Evolutionary conservation across 2,888 invertebrate species (phyloP), one percentile per base, ranked within the genome.

Genomic region (Brachyptera putata): DNA sequence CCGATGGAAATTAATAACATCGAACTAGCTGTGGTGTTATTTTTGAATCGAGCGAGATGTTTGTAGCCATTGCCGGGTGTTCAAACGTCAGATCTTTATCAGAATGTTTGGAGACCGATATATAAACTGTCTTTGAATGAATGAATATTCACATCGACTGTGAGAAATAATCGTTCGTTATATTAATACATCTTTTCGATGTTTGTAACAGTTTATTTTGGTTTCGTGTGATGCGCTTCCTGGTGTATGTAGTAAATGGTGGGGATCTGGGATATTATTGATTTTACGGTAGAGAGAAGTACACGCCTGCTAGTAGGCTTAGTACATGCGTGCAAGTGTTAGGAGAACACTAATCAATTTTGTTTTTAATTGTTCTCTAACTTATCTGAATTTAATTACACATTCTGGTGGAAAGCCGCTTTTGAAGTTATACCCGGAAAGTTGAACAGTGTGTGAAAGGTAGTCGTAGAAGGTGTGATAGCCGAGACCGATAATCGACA

Each of bases 221-320:
- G 46, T 24, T 53, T 36, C 1, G 36, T 13, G 34, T 53, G 34
- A 18, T 34, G 3, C 36, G 21, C 53, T 53, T 53, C 53, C 53
- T 53, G 36, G 53, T 53, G 34, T 5, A 21, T 36, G n/a, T n/a
- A n/a, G n/a, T n/a, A n/a, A n/a, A 43, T 53, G 34, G 36, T 34
- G 58, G 36, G 50, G 49, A 39, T 55, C 53, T 16, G 18, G 24
- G 58, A 53, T 41, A 50, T 57, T 62, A 62, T 62, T 62, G 61
- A 62, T 62, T 62, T 62, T 62, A 58, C 58, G 58, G 7, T 21
- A 21, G 46, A 56, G 56, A 48, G 43, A 61, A 50, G 50, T 56
- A 49, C 61, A 61, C 57, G 61, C 57, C 46, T 57, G 49, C 18
- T 16, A 53, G 21, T 53, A 53, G 49, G n/a, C n/a, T n/a, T 41